These are phyloP conservation scores for Charanyca ferruginea DNA, from an alignment of 2,888 invertebrate genomes.

Conservation along the genomic window DNA sequence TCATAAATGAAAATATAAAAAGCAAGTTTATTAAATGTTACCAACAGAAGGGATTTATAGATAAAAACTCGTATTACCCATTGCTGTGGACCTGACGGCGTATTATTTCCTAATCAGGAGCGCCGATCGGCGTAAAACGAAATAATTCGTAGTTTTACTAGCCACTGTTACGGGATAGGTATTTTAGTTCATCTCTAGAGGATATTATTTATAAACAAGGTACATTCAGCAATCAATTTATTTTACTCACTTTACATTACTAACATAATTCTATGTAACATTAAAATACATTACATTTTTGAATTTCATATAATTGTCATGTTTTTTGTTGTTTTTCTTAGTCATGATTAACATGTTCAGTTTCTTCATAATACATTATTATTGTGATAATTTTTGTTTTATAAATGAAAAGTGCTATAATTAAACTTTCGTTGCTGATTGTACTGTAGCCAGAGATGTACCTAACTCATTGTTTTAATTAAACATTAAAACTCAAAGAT, in stretches of 20 bases:
- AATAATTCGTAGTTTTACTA: constrained; percentile 1
- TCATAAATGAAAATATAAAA: constrained; percentile 15
- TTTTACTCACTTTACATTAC: neutral
- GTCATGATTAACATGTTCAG: neutral
- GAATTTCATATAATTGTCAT: neutral
- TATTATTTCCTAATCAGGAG: neutral
- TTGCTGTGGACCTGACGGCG: neutral
- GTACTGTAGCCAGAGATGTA: constrained; percentile 32
- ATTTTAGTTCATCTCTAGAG: constrained; percentile 1
- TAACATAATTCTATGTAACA: neutral
- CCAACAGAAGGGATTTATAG: constrained; percentile 32
- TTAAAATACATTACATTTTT: neutral
- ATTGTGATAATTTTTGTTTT: constrained; percentile 15
- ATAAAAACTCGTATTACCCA: neutral
- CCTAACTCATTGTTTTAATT: neutral
- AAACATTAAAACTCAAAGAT: constrained; percentile 6
- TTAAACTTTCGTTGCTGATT: constrained; percentile 11
- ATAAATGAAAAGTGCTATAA: constrained; percentile 1
- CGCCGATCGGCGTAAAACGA: neutral
- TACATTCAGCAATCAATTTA: constrained; percentile 15
- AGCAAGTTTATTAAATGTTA: constrained; percentile 45
- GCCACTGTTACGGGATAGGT: neutral
- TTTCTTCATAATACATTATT: neutral
- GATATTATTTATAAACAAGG: neutral
- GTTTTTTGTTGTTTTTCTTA: constrained; percentile 3